Conservation (phyloP, 2,888 invertebrate species). For the Tipula helvola region DNA sequence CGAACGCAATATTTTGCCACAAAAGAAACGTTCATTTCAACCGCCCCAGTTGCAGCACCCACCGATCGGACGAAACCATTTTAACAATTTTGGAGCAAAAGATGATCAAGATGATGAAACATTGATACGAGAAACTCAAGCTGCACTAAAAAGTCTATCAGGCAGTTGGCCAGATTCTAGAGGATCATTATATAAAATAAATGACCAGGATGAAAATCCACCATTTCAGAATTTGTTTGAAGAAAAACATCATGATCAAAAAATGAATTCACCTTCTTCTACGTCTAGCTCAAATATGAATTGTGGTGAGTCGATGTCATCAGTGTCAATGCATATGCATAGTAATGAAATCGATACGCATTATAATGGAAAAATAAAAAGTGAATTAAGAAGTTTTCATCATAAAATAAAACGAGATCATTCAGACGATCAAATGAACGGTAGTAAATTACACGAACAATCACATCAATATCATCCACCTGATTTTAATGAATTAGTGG, state of each 20-base stretch:
- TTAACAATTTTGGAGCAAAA: conserved; percentile 16
- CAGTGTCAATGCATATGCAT: neutral
- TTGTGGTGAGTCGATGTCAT: neutral
- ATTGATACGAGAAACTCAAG: conserved; percentile 76
- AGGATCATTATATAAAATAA: conserved; percentile 47
- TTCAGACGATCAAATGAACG: conserved; percentile 39
- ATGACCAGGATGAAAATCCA: conserved; percentile 63
- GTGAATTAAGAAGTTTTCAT: conserved; percentile 22
- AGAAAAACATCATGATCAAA: conserved; percentile 56
- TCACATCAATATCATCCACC: conserved; percentile 53
- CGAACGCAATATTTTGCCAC: conserved; percentile 25
- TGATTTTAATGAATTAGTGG: conserved; percentile 63
- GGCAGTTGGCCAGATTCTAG: conserved; percentile 70
- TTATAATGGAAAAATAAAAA: conserved; percentile 12
- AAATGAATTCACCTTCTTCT: conserved; percentile 44
- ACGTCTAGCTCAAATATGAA: conserved; percentile 13
- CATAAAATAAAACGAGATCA: conserved; percentile 25
- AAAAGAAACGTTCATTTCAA: conserved; percentile 29
- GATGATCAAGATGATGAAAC: conserved; percentile 64
- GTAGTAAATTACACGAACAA: conserved; percentile 32
- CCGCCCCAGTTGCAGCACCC: neutral
- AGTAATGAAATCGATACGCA: conserved; percentile 24
- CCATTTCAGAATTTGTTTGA: conserved; percentile 76
- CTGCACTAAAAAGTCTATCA: conserved; percentile 73
- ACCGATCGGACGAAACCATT: conserved; percentile 13